Conservation (phyloP, 2,888 invertebrate genomes). For the Cistogaster globosa region DNA sequence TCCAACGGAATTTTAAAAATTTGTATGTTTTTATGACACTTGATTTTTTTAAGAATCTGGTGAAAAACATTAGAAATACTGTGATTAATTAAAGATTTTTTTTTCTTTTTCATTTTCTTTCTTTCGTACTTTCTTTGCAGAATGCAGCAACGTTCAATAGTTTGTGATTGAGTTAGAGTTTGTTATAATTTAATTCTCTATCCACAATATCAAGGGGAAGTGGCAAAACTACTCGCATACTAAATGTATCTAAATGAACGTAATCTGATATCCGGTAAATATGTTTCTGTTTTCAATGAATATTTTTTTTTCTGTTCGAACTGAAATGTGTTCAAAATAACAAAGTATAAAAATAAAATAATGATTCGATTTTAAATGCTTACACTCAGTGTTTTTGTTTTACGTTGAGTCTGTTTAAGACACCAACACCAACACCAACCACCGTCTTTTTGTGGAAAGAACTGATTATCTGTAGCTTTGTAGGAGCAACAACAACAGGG, state of each 20-base stretch:
- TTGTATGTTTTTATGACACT: slow-evolving; percentile 30
- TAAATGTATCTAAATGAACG: slow-evolving; percentile 63
- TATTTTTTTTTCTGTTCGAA: neutral
- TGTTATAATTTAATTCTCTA: slow-evolving; percentile 44
- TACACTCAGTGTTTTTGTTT: slow-evolving; percentile 1
- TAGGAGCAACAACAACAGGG: slow-evolving; percentile 17
- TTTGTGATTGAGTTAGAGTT: slow-evolving; percentile 45
- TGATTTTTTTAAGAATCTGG: slow-evolving; percentile 10
- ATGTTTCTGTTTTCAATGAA: slow-evolving; percentile 10
- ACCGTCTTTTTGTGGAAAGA: slow-evolving; percentile 35
- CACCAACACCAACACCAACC: slow-evolving; percentile 1
- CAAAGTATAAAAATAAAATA: neutral
- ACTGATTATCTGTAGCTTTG: slow-evolving; percentile 58
- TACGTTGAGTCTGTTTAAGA: slow-evolving; percentile 26
- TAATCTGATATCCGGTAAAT: slow-evolving; percentile 70
- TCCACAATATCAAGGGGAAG: slow-evolving; percentile 54
- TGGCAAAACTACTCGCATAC: slow-evolving; percentile 50
- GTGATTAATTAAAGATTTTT: slow-evolving; percentile 47
- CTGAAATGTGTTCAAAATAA: neutral
- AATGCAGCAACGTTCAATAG: neutral
- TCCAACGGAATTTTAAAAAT: slow-evolving; percentile 52
- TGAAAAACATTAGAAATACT: slow-evolving; percentile 16
- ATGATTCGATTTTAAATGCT: neutral
- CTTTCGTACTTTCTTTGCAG: slow-evolving; percentile 28
- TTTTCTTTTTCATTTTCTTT: neutral